phyloP scores from a whole-genome alignment of 2,888 invertebrate genomes.

The Synanthedon myopaeformis region DNA sequence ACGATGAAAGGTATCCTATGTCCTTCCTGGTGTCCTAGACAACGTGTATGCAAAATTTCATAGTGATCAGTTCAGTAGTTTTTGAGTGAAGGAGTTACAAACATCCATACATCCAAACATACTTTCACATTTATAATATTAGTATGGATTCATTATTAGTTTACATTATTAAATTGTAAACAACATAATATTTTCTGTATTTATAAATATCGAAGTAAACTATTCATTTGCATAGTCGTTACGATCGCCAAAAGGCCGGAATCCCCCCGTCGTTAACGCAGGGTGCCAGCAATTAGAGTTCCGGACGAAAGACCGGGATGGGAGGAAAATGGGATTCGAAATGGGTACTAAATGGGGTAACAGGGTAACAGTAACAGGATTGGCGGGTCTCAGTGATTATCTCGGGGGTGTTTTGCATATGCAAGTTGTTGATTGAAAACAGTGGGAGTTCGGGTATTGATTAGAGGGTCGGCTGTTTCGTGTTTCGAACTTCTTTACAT shows the following conservation, averaged over 20 bases:
- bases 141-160: too few relatives aligned
- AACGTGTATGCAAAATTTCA: too few relatives aligned
- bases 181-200: neutral
- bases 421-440: neutral
- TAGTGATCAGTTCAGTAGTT: too few relatives aligned
- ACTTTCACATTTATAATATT: too few relatives aligned
- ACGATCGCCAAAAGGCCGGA: neutral
- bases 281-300: slow-evolving; percentile 3
- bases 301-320: slow-evolving; percentile 1
- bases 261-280: slow-evolving; percentile 1
- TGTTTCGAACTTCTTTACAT: too few relatives aligned
- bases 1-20: too few relatives aligned
- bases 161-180: too few relatives aligned
- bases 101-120: too few relatives aligned
- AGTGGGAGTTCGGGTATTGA: neutral
- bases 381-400: neutral
- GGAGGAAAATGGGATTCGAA: slow-evolving; percentile 1
- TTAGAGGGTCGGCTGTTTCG: neutral
- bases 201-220: neutral
- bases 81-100: too few relatives aligned
- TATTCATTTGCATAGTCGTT: neutral
- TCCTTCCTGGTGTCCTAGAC: too few relatives aligned
- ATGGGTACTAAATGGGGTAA: neutral
- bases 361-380: neutral
- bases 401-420: neutral